Base-by-base conservation (phyloP, 2,113 vertebrate species). In the Platysteira castanea region DNA sequence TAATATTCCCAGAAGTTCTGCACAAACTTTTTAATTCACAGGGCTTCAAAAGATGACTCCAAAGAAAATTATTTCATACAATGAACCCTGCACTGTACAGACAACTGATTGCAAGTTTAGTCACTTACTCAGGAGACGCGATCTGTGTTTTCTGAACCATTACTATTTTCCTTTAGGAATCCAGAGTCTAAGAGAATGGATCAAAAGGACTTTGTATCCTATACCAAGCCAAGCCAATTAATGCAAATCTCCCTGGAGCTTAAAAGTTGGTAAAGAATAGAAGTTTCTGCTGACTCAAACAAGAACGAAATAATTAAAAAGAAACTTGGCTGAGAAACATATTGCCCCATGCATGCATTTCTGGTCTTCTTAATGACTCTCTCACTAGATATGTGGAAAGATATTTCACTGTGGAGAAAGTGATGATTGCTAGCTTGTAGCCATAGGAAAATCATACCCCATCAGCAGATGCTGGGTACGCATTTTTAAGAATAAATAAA, bases 401-500 rank as follows among this genome's bases (percentile, higher is more conserved):
- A 21, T 22, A 67, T 7, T 41, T 56, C 19, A 30, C 5, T 27
- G 12, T 4, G 53, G 37, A 76, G 35, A 87, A 77, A 87, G 20
- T 6, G 20, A 35, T 20, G 37, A 33, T 7, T 39, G 9, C 6
- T 19, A 68, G 11, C 49, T 46, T 33, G 47, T 2, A 78, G 21
- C 37, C 44, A 31, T 31, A 57, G 30, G 7, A 35, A 61, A 37
- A 69, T 18, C 56, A 39, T 2, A 82, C 3, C 21, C 24, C 17
- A 39, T 2, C 14, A 57, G 15, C 9, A 84, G 5, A 46, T n/a
- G 13, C 0, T 13, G 8, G 1, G 33, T 12, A 23, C 10, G 30
- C 2, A 42, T 6, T 52, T 63, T 74, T 15, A 87, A 37, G 13
- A 56, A 50, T 1, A 57, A 86, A 77, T 7, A 50, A 54, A 14